phyloP scores from a whole-genome alignment of 2,888 invertebrate species.

The Epinotia demarniana region DNA sequence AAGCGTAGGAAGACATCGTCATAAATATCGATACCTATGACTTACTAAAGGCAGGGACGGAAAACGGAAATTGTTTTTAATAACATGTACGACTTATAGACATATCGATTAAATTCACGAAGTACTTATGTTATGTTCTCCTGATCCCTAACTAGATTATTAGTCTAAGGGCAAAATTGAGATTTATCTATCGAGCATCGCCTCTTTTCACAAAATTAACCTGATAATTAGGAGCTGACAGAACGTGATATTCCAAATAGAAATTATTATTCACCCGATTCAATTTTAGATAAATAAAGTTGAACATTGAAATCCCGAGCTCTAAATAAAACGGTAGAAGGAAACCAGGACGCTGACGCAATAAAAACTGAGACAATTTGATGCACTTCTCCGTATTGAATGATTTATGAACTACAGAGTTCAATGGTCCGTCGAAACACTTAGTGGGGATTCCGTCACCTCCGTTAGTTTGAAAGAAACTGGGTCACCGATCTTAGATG shows the following conservation, averaged over 20 bases:
- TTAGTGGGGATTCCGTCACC: slow-evolving; percentile 30
- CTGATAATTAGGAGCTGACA: neutral
- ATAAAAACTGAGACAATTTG: slow-evolving; percentile 32
- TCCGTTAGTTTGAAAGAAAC: slow-evolving; percentile 28
- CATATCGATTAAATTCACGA: too few species aligned
- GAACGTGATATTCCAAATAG: neutral
- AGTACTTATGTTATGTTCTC: neutral
- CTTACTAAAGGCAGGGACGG: too few species aligned
- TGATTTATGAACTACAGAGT: slow-evolving; percentile 38
- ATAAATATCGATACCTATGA: too few species aligned
- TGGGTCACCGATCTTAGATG: slow-evolving; percentile 23
- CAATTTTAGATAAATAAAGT: neutral
- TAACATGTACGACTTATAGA: too few species aligned
- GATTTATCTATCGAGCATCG: neutral
- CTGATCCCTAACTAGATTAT: too few species aligned
- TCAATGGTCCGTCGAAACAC: slow-evolving; percentile 32
- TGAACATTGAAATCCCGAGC: neutral
- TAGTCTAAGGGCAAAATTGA: too few species aligned
- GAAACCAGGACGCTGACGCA: slow-evolving; percentile 15
- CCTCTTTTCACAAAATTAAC: neutral
- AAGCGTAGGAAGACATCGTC: too few species aligned
- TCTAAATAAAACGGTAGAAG: neutral
- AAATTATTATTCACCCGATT: neutral
- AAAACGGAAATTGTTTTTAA: too few species aligned
- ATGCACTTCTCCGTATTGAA: slow-evolving; percentile 36